phyloP scores from a whole-genome alignment of 2,888 invertebrate species.

The Hydrotaea cyrtoneurina region DNA sequence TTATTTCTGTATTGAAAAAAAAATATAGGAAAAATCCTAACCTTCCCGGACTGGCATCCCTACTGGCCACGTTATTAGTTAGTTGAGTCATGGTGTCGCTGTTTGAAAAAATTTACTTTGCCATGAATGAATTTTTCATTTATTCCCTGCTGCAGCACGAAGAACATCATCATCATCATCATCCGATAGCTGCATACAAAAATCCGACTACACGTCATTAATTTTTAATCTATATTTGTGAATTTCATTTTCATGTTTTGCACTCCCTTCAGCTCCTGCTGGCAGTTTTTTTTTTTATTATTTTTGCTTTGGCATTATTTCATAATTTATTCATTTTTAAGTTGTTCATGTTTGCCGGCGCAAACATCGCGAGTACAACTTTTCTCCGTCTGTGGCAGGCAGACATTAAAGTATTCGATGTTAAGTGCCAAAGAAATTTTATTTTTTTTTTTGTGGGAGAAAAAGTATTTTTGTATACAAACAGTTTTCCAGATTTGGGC shows the following conservation, averaged over 20 bases:
- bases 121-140: slow-evolving; percentile 12
- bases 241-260: neutral
- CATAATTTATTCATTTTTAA: slow-evolving; percentile 40
- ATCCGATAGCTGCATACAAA: slow-evolving; percentile 19
- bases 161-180: slow-evolving; percentile 9
- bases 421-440: neutral
- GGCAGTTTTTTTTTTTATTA: no score
- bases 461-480: no score
- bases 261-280: neutral
- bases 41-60: no score
- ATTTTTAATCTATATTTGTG: slow-evolving; percentile 55
- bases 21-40: no score
- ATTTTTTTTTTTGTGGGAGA: neutral
- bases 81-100: neutral
- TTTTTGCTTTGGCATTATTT: slow-evolving; percentile 15
- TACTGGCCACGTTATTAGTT: neutral
- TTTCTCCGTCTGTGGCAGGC: neutral
- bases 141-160: neutral
- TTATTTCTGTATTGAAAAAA: no score
- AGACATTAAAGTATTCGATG: neutral
- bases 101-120: neutral
- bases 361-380: slow-evolving; percentile 1
- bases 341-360: slow-evolving; percentile 25
- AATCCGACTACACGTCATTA: slow-evolving; percentile 64
- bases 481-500: no score